phyloP scores from a whole-genome alignment of 2,113 vertebrate species.

The Percina caprodes region DNA sequence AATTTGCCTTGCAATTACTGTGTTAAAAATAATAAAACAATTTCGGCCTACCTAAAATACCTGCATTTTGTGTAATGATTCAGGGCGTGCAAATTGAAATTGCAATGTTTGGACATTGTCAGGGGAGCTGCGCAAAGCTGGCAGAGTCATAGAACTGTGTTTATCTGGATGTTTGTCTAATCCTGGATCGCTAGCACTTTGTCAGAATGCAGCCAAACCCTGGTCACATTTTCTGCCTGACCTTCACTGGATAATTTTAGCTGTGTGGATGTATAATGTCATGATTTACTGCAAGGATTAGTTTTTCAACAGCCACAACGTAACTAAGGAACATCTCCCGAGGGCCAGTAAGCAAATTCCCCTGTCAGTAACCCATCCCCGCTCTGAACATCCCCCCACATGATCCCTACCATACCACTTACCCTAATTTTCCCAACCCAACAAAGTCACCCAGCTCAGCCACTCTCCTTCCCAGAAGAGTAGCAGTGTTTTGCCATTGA shows the following conservation, averaged over 20 bases:
- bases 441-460: slow-evolving; percentile 66
- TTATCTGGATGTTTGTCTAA: slow-evolving; percentile 75
- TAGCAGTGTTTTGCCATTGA: too few relatives aligned
- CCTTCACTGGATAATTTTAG: slow-evolving; percentile 77
- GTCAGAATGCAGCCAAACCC: slow-evolving; percentile 73
- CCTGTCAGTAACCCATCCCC: slow-evolving; percentile 65
- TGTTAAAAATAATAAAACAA: slow-evolving; percentile 89
- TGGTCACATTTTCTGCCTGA: slow-evolving; percentile 73
- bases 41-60: slow-evolving; percentile 85
- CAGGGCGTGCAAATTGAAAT: slow-evolving; percentile 82
- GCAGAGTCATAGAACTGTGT: slow-evolving; percentile 72
- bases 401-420: slow-evolving; percentile 61
- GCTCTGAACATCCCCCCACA: slow-evolving; percentile 29
- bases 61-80: slow-evolving; percentile 84
- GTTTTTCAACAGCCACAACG: slow-evolving; percentile 76
- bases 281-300: slow-evolving; percentile 79
- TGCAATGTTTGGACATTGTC: slow-evolving; percentile 81
- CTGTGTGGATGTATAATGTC: slow-evolving; percentile 76
- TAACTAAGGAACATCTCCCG: slow-evolving; percentile 70
- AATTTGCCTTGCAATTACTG: slow-evolving; percentile 87
- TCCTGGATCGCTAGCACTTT: slow-evolving; percentile 69
- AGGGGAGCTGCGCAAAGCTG: slow-evolving; percentile 65
- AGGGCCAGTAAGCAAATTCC: slow-evolving; percentile 71
- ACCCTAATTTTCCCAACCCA: slow-evolving; percentile 74
- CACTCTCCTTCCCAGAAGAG: not conserved